A percentile compares a stretch with the other conserved stretches of the same genome.
Evolutionary conservation across 2,888 invertebrate species (phyloP).

Genomic region (Sphaerophoria taeniata): DNA sequence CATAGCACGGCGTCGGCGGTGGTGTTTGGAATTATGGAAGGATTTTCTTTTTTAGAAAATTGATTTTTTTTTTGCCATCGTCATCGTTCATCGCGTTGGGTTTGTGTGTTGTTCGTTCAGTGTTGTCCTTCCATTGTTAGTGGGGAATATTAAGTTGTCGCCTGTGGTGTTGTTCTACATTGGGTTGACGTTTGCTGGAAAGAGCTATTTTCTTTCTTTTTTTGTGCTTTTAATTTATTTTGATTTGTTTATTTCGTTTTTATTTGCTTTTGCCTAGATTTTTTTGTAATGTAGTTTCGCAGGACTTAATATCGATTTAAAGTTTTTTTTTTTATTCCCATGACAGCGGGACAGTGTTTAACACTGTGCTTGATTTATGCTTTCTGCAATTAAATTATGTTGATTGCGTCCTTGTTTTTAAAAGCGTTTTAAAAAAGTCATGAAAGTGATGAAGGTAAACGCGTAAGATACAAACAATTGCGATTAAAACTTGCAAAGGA

Average conservation of each 20-base stretch:
- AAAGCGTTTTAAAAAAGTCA: too few species aligned
- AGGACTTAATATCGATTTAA: neutral
- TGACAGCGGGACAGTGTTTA: neutral
- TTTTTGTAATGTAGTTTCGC: slow-evolving; percentile 26
- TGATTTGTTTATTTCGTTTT: slow-evolving; percentile 29
- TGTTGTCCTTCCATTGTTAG: slow-evolving; percentile 29
- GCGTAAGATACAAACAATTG: too few species aligned
- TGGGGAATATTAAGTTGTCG: slow-evolving; percentile 59
- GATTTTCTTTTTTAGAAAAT: slow-evolving; percentile 58
- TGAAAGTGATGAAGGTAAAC: too few species aligned
- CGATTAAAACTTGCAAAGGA: too few species aligned
- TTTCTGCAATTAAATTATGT: too few species aligned
- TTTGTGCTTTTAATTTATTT: slow-evolving; percentile 13
- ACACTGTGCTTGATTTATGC: too few species aligned
- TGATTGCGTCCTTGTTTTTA: too few species aligned
- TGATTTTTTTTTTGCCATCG: slow-evolving; percentile 54
- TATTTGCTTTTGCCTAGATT: slow-evolving; percentile 34
- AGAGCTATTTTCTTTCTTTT: slow-evolving; percentile 2
- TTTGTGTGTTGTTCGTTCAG: slow-evolving; percentile 16
- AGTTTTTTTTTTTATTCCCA: neutral
- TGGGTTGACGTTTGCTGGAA: slow-evolving; percentile 31
- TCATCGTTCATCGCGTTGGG: neutral
- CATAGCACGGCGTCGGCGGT: too few species aligned
- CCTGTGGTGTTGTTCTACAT: slow-evolving; percentile 61
- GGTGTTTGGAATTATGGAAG: slow-evolving; percentile 32